Conservation (phyloP, 2,888 invertebrate genomes). For the Chrysolina haemoptera region DNA sequence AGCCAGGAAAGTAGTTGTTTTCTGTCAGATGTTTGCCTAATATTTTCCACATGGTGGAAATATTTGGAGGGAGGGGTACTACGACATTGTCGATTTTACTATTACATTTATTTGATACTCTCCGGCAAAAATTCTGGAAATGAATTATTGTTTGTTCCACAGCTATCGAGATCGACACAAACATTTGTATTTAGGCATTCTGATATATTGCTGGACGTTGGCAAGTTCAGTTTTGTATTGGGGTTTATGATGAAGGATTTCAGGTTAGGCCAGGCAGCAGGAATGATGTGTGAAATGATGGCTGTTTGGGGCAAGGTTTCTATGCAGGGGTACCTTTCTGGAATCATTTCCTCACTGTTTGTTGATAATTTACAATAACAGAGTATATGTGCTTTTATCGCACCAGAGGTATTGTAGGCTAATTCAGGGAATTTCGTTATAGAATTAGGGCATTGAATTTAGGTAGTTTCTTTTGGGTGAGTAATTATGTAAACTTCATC, state of each 20-base stretch:
- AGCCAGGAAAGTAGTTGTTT: too few species aligned
- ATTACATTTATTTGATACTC: too few species aligned
- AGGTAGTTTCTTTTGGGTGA: conserved; percentile 33
- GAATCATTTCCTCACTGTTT: conserved; percentile 32
- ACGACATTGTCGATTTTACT: too few species aligned
- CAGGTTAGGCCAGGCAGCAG: conserved; percentile 41
- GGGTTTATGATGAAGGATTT: conserved; percentile 42
- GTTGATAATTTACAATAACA: conserved; percentile 36
- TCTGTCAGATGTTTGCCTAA: too few species aligned
- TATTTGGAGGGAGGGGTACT: too few species aligned
- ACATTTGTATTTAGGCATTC: conserved; percentile 28
- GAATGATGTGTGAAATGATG: conserved; percentile 36
- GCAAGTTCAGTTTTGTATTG: neutral
- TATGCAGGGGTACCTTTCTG: conserved; percentile 40
- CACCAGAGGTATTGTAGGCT: conserved; percentile 26
- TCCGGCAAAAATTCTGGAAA: too few species aligned
- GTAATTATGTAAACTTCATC: conserved; percentile 43
- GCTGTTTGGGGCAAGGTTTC: neutral
- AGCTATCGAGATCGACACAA: too few species aligned
- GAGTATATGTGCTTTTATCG: conserved; percentile 38
- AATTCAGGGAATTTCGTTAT: conserved; percentile 7
- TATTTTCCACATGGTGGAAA: too few species aligned
- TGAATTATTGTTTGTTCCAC: too few species aligned
- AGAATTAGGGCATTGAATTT: conserved; percentile 19
- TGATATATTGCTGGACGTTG: conserved; percentile 10